Evolutionary conservation across 1,140 invertebrate species (phyloP), one percentile per base, ranked within the genome.

Genomic region (Drosophila tropicalis): DNA sequence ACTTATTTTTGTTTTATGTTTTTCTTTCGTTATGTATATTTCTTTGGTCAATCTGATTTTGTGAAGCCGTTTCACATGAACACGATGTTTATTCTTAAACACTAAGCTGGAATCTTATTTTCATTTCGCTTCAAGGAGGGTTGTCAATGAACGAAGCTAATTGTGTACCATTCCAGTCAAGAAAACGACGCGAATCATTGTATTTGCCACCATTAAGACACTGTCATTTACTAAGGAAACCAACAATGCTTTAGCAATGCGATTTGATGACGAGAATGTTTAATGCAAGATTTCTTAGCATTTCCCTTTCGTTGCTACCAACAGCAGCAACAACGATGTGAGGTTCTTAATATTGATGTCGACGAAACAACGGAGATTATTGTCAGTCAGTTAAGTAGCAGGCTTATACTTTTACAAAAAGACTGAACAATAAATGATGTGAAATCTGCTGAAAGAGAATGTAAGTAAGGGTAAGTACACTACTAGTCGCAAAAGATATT

Each of bases 341-440:
- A 71, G 67, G 74, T 80, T 75, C 56, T 61, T 47, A 66, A 71
- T 70, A 62, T 32, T 58, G 41, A 72, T 75, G 76, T 61, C 70
- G 75, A 77, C 60, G 54, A 66, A 80, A 80, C 73, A 81, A 67
- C 72, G 70, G 61, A 80, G 79, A 81, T 80, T 81, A 80, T 81
- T 80, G 77, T 81, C 70, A 76, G 79, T 62, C 66, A 70, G 44
- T 64, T 34, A 32, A 64, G 36, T 69, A 63, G 70, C 60, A 73
- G 39, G 60, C 60, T 76, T 67, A 76, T 61, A 67, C 63, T 75
- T 79, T 70, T 81, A 72, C 64, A 67, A 79, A 77, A 76, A 66
- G 72, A 68, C 65, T 76, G 72, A 79, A 81, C 72, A 81, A 79
- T 76, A 80, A 81, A 80, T 81, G 77, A 81, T 81, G 78, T 76